Percentiles rank a stretch among this genome's conserved stretches.
Conservation (phyloP, 64 coral and sea anemone genomes). For the Hydrozoanthus tunicans region DNA sequence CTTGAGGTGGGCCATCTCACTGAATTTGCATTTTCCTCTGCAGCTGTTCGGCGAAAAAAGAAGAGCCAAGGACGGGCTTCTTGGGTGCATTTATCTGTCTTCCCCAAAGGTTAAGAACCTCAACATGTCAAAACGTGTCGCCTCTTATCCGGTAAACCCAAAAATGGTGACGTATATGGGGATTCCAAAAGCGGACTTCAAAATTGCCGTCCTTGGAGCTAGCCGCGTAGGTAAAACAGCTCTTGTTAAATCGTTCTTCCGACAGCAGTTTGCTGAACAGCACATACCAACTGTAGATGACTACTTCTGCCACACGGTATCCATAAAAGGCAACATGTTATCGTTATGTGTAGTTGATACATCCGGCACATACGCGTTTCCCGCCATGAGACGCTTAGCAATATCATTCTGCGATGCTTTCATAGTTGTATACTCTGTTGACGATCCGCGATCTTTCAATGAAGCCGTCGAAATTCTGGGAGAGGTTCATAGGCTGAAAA, state of each 20-base stretch:
- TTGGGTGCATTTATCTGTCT: no score
- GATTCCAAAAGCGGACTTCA: slow-evolving; percentile 67
- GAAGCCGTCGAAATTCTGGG: slow-evolving; percentile 66
- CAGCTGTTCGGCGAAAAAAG: not conserved
- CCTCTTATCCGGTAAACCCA: no score
- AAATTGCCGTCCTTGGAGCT: slow-evolving; percentile 75
- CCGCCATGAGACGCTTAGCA: slow-evolving; percentile 75
- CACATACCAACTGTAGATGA: slow-evolving; percentile 79
- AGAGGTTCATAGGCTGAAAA: slow-evolving; percentile 53
- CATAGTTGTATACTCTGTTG: slow-evolving; percentile 73
- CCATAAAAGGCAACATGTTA: slow-evolving; percentile 45
- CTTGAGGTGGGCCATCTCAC: not conserved
- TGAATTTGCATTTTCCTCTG: not conserved
- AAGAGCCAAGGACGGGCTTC: not conserved
- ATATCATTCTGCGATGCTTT: slow-evolving; percentile 71
- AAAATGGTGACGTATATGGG: slow-evolving; percentile 45
- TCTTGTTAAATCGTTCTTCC: slow-evolving; percentile 72
- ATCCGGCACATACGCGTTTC: slow-evolving; percentile 74
- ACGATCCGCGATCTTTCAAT: slow-evolving; percentile 63
- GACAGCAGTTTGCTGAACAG: slow-evolving; percentile 69
- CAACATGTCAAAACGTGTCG: not conserved
- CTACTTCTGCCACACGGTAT: slow-evolving; percentile 66
- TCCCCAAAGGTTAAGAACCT: not conserved
- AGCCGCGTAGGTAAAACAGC: slow-evolving; percentile 81
- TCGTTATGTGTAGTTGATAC: slow-evolving; percentile 79